phyloP scores from a whole-genome alignment of 1,140 invertebrate genomes.

The Archegozetes longisetosus region DNA sequence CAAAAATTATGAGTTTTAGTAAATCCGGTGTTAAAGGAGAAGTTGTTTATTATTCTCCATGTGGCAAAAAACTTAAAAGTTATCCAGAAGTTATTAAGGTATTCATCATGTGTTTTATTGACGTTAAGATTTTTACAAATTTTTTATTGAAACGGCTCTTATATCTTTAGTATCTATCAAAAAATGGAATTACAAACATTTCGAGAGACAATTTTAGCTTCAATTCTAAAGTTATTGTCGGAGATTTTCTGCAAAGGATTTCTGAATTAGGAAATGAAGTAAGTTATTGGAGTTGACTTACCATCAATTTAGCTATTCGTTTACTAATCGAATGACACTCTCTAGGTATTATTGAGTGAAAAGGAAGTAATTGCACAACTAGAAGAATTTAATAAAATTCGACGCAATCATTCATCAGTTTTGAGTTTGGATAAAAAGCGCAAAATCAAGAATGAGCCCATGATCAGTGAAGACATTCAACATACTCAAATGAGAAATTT shows the following conservation, averaged over 20 bases:
- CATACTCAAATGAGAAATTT: not conserved
- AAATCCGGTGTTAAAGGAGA: constrained; percentile 41
- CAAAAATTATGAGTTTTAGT: constrained; percentile 62
- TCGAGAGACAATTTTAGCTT: constrained; percentile 78
- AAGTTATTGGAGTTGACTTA: constrained; percentile 24
- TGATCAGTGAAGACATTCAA: not conserved
- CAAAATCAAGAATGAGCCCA: not conserved
- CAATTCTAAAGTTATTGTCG: constrained; percentile 65
- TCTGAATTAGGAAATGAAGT: not conserved
- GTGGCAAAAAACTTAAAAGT: constrained; percentile 54
- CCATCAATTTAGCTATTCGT: constrained; percentile 26
- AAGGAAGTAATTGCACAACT: constrained; percentile 5
- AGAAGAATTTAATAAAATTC: constrained; percentile 27
- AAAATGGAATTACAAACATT: constrained; percentile 41
- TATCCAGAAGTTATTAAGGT: constrained; percentile 55
- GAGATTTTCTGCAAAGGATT: constrained; percentile 58
- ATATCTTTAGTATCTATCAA: constrained; percentile 29
- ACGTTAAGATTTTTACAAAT: not conserved
- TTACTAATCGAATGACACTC: constrained; percentile 28
- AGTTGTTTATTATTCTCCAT: constrained; percentile 75
- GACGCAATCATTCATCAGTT: too few relatives aligned
- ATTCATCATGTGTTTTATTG: not conserved
- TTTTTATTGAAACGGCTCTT: too few relatives aligned
- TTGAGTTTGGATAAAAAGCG: not conserved
- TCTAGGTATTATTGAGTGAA: constrained; percentile 3